Conservation (phyloP, 1,140 invertebrate genomes). For the Drosophila ogumai region DNA sequence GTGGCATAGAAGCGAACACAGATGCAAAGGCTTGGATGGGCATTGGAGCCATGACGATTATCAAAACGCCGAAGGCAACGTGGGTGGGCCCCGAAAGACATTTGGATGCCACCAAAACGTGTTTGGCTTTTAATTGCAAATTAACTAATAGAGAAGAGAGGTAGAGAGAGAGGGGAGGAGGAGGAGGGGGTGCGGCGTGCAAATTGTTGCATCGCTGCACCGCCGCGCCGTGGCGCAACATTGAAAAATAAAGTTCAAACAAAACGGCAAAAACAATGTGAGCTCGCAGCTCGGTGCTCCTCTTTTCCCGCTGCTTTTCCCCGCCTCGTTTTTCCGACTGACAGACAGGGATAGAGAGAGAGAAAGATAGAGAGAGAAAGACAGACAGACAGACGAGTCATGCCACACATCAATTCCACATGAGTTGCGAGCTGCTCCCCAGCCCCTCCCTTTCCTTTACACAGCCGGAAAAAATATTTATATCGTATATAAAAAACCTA, state of each 20-base stretch:
- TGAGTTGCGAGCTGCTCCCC: slow-evolving; percentile 68
- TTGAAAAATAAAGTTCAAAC: slow-evolving; percentile 81
- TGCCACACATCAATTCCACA: slow-evolving; percentile 83
- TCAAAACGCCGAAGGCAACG: slow-evolving; percentile 64
- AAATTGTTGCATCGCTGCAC: slow-evolving; percentile 47
- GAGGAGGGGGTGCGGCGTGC: not conserved
- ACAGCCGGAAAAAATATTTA: not conserved
- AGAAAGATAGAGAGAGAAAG: slow-evolving; percentile 11
- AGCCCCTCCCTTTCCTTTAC: slow-evolving; percentile 16
- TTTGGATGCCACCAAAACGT: slow-evolving; percentile 62
- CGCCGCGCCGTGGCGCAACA: slow-evolving; percentile 58
- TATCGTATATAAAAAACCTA: not conserved
- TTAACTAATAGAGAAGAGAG: slow-evolving; percentile 57
- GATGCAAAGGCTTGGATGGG: not conserved
- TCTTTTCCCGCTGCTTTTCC: slow-evolving; percentile 13
- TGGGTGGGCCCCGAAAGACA: slow-evolving; percentile 67
- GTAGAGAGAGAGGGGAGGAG: not conserved
- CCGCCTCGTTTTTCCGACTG: slow-evolving; percentile 20
- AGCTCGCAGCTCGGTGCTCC: slow-evolving; percentile 12
- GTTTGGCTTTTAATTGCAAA: slow-evolving; percentile 83
- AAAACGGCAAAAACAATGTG: slow-evolving; percentile 58
- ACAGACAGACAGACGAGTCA: slow-evolving; percentile 67
- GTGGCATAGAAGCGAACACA: not conserved
- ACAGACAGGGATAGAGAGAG: slow-evolving; percentile 19
- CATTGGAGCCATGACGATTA: slow-evolving; percentile 35